Evolutionary conservation across 1,140 invertebrate species (phyloP), one percentile per base, ranked within the genome.

Genomic region (Druon quercuslanigerum): DNA sequence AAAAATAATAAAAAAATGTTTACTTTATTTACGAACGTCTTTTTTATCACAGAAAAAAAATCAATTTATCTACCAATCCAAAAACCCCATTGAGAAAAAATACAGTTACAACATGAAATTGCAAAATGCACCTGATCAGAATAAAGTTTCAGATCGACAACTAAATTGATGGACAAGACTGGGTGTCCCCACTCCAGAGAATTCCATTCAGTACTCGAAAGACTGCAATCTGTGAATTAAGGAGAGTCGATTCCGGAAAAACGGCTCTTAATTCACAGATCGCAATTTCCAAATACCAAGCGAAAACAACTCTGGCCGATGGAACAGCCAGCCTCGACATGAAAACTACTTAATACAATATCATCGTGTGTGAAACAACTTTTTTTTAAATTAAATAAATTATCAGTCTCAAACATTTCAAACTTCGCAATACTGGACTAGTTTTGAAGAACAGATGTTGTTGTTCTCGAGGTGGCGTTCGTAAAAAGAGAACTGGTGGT

Each of bases 341-440:
- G 79, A 81, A 78, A 81, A 81, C 73, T 66, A 79, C 40, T 74
- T 77, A 56, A 40, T 54, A 80, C 76, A 56, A 77, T 72, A 76
- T 54, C 25, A 75, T 75, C 57, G 52, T 54, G 16, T 54, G 16
- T 54, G 20, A 25, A 75, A 66, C 71, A 70, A 74, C 19, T 70
- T 74, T 25, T 3, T 25, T 25, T n/a, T n/a, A n/a, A n/a, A n/a
- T n/a, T n/a, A n/a, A n/a, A n/a, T n/a, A 20, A 76, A 71, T 71
- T 71, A 71, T 71, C 75, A 80, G 75, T 77, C 75, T 77, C 77
- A 71, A 56, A 70, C 76, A 75, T 19, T 80, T 77, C 75, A 74
- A 77, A 73, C 20, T 19, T 50, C 46, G 16, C 50, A 50, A 57
- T 57, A 25, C 40, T 8, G 25, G 20, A 56, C 17, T 46, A 57